Evolutionary conservation across 53 echinoderm and acorn worm species (phyloP), one percentile per base, ranked within the genome.

Genomic region (Mesocentrotus franciscanus): DNA sequence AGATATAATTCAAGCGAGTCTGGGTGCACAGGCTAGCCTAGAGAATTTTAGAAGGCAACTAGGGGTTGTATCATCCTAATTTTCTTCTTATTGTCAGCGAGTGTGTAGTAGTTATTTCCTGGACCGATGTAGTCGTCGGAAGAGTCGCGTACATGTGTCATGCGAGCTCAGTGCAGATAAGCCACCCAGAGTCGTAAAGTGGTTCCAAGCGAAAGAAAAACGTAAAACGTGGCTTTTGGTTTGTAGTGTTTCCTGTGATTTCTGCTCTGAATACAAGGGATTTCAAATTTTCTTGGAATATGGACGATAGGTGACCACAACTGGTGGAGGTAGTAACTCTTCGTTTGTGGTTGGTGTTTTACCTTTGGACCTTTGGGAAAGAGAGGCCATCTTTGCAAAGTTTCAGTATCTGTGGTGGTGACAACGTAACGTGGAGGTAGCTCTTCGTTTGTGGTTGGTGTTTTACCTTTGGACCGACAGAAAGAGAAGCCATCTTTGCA

Each of bases 91-190:
- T 85, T 22, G 0, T 55, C 8, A 12, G n/a, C 12, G 24, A 85
- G 85, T 22, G 57, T 85, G 85, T 85, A 55, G 85, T 85, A 55
- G 85, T 57, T 57, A 33, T 85, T 85, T 85, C 85, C 85, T 85
- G 85, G 85, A 55, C 49, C 20, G 49, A 39, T 85, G 22, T 85
- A 85, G 49, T 85, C 85, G 10, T 85, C 55, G 85, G 49, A 85
- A 85, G 42, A 26, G 85, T 85, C 1, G 56, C 49, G 57, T 57
- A 49, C 85, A 57, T 85, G 85, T 85, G 85, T 85, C 85, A 85
- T 85, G 49, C 55, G 49, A 57, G 49, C 26, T 36, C 57, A 24
- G 49, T 4, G 24, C 9, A 42, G 85, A 49, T 83, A 83, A 83
- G 83, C 27, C 16, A 83, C 14, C 42, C 42, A 36, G 24, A 68